These are phyloP conservation scores for Periphyllus acericola DNA, from an alignment of 2,888 invertebrate genomes.

Conservation along the genomic window DNA sequence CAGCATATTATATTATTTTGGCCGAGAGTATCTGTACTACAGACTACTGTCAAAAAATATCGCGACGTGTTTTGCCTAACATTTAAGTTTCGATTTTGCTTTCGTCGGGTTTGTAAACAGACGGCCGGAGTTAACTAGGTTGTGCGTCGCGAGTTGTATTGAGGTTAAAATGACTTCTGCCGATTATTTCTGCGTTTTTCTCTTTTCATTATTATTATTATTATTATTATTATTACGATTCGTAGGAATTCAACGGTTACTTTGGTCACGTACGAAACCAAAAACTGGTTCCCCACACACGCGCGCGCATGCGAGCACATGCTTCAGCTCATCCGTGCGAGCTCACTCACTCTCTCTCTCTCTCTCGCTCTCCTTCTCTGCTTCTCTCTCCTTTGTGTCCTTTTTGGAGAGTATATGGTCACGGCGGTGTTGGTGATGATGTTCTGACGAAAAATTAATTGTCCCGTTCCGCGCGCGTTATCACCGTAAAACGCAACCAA, in stretches of 20 bases:
- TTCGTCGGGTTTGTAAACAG: not conserved
- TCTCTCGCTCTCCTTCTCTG: slow-evolving; percentile 5
- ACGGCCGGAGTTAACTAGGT: slow-evolving; percentile 4
- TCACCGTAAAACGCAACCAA: not conserved
- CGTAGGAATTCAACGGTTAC: slow-evolving; percentile 45
- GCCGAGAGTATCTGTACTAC: no score
- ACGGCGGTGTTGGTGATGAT: not conserved
- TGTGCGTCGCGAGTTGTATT: slow-evolving; percentile 10
- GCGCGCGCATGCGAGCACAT: not conserved
- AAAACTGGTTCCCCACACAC: slow-evolving; percentile 56
- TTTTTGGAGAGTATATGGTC: slow-evolving; percentile 42
- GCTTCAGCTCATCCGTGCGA: slow-evolving; percentile 44
- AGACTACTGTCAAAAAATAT: no score
- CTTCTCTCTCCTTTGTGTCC: slow-evolving; percentile 23
- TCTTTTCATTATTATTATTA: slow-evolving; percentile 39
- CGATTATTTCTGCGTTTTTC: slow-evolving; percentile 29
- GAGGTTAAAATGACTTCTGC: slow-evolving; percentile 53
- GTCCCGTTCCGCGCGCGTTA: slow-evolving; percentile 23
- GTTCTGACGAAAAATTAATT: slow-evolving; percentile 22
- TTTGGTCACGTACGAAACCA: slow-evolving; percentile 57
- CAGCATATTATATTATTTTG: no score
- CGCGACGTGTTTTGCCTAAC: no score
- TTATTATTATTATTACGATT: slow-evolving; percentile 47
- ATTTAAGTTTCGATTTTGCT: slow-evolving; percentile 20
- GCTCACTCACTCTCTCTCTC: slow-evolving; percentile 47